Evolutionary conservation across 2,888 invertebrate genomes (phyloP).

Genomic region (Lepeophtheirus nordmannii): DNA sequence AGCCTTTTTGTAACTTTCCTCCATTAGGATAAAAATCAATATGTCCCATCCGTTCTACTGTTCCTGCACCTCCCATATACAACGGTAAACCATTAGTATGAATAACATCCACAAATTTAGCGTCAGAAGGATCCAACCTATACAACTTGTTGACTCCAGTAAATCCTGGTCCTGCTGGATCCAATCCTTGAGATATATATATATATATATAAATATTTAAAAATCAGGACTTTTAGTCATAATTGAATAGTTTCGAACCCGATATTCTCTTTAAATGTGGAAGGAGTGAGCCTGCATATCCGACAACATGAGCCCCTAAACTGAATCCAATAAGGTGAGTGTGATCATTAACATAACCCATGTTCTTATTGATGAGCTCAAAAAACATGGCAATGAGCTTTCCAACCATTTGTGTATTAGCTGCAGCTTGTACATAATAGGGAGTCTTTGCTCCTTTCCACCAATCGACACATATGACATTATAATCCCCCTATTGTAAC

Average conservation of each 20-base stretch:
- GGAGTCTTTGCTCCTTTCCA: neutral
- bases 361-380: neutral
- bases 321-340: conserved; percentile 5
- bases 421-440: neutral
- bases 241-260: neutral
- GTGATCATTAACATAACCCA: neutral
- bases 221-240: too few relatives aligned
- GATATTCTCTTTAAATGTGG: neutral
- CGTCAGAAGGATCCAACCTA: neutral
- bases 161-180: neutral
- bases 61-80: conserved; percentile 1
- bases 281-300: neutral
- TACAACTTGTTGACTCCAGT: neutral
- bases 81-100: neutral
- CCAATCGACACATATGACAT: neutral
- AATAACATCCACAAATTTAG: neutral
- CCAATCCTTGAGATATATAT: neutral
- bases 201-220: too few relatives aligned
- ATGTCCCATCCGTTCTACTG: neutral
- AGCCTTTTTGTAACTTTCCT: neutral
- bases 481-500: neutral
- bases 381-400: neutral
- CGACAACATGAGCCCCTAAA: neutral
- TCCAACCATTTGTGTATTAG: neutral
- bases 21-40: neutral